phyloP scores from a whole-genome alignment of 2,888 invertebrate genomes.

The Drosophila villosipedis region DNA sequence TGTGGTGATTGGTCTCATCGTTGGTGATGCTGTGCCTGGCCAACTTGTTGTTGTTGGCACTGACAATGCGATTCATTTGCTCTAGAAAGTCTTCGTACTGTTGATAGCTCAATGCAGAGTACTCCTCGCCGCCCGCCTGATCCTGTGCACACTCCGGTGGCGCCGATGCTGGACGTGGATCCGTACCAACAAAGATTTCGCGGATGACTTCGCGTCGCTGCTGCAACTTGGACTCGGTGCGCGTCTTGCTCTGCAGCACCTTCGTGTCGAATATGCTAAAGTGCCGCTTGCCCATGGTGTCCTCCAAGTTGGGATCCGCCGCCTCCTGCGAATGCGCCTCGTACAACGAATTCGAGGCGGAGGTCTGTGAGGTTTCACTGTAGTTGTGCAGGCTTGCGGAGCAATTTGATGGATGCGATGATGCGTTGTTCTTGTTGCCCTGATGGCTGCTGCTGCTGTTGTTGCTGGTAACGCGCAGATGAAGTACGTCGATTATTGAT shows the following conservation, averaged over 20 bases:
- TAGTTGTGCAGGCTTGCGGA: constrained; percentile 58
- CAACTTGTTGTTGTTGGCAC: constrained; percentile 75
- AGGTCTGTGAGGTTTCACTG: constrained; percentile 78
- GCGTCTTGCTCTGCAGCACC: constrained; percentile 90
- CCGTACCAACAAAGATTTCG: constrained; percentile 91
- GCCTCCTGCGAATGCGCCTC: constrained; percentile 71
- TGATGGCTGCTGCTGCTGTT: constrained; percentile 46
- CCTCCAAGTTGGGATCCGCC: constrained; percentile 26
- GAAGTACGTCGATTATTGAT: constrained; percentile 85
- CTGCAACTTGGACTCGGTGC: constrained; percentile 90
- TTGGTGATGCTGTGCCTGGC: constrained; percentile 22
- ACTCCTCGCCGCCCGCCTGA: constrained; percentile 23
- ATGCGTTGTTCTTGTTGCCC: constrained; percentile 5
- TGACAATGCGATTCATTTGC: constrained; percentile 81
- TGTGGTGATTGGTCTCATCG: constrained; percentile 1
- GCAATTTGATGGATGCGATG: constrained; percentile 13
- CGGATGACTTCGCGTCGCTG: constrained; percentile 92
- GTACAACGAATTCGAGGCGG: constrained; percentile 76
- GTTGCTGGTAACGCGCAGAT: constrained; percentile 81
- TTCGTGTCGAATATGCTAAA: constrained; percentile 88
- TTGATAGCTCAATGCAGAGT: constrained; percentile 74
- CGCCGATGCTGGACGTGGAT: constrained; percentile 91
- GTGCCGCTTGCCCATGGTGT: constrained; percentile 71
- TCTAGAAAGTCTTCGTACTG: constrained; percentile 84
- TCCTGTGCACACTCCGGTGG: constrained; percentile 87